phyloP scores from a whole-genome alignment of 2,113 vertebrate species.

The Sorex araneus region DNA sequence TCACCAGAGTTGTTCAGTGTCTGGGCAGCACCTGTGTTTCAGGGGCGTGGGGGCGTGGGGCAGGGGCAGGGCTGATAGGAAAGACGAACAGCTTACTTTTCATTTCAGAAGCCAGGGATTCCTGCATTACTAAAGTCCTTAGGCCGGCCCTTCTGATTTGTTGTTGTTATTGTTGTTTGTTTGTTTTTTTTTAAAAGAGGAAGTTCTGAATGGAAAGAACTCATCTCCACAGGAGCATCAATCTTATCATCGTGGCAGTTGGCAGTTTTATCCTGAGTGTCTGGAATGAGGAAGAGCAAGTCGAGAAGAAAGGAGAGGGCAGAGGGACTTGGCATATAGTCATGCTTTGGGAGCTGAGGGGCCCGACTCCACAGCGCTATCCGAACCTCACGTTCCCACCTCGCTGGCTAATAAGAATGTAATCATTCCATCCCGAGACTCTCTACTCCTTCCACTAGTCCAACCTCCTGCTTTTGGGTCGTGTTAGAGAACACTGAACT shows the following conservation, averaged over 20 bases:
- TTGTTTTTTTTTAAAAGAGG: constrained; percentile 47
- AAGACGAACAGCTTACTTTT: constrained; percentile 57
- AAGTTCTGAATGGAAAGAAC: constrained; percentile 72
- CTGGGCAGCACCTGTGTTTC: constrained; percentile 52
- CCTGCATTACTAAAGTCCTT: constrained; percentile 72
- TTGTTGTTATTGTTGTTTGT: too few species aligned
- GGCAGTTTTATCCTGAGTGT: constrained; percentile 21
- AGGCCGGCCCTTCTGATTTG: constrained; percentile 73
- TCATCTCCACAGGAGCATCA: constrained; percentile 18
- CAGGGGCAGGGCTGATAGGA: constrained; percentile 7
- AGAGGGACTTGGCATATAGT: too few species aligned
- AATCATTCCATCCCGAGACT: neutral
- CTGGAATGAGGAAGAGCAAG: constrained; percentile 50
- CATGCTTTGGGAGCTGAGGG: neutral
- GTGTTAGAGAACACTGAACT: neutral
- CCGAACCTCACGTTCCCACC: neutral
- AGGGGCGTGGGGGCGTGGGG: neutral
- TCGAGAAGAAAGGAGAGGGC: neutral
- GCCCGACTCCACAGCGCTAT: neutral
- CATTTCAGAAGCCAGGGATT: constrained; percentile 61
- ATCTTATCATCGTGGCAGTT: constrained; percentile 51
- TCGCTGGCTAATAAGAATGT: constrained; percentile 5
- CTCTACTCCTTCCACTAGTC: neutral
- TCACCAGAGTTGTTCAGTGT: constrained; percentile 47
- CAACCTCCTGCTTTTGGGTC: neutral